Evolutionary conservation across 2,888 invertebrate species (phyloP).

Genomic region (Sinhomidia bicolor): DNA sequence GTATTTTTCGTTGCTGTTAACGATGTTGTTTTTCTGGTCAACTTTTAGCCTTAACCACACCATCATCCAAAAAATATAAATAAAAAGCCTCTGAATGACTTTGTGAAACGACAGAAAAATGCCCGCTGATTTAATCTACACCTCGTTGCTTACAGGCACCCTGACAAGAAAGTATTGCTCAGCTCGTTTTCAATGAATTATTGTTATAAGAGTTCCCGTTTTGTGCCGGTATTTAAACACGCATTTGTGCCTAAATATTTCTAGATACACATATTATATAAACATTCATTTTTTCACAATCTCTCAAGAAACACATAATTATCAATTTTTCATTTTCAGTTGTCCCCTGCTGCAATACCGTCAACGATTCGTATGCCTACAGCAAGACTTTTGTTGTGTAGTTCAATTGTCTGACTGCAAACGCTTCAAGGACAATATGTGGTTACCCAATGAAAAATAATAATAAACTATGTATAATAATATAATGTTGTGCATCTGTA

Average conservation of each 20-base stretch:
- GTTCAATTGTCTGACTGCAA: background rate
- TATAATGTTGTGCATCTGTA: too few relatives aligned
- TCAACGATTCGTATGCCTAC: background rate
- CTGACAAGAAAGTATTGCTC: constrained; percentile 10
- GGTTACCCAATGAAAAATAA: too few relatives aligned
- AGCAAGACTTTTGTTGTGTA: background rate
- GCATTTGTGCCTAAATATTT: background rate
- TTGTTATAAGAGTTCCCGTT: background rate
- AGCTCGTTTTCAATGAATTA: constrained; percentile 21
- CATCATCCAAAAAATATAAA: background rate
- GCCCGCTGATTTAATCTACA: constrained; percentile 34
- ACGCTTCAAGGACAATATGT: background rate
- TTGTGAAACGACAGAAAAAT: constrained; percentile 37
- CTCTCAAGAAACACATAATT: constrained; percentile 9
- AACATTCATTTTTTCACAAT: background rate
- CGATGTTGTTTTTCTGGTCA: constrained; percentile 57
- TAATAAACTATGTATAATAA: too few relatives aligned
- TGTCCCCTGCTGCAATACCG: constrained; percentile 13
- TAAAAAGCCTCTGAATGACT: constrained; percentile 23
- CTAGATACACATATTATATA: background rate
- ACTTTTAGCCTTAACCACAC: background rate
- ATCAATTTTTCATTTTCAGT: constrained; percentile 40
- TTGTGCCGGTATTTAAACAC: background rate
- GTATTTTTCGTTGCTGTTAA: constrained; percentile 35
- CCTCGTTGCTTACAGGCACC: background rate